phyloP scores from a whole-genome alignment of 2,797 vertebrate species.

The Lagocephalus sceleratus region DNA sequence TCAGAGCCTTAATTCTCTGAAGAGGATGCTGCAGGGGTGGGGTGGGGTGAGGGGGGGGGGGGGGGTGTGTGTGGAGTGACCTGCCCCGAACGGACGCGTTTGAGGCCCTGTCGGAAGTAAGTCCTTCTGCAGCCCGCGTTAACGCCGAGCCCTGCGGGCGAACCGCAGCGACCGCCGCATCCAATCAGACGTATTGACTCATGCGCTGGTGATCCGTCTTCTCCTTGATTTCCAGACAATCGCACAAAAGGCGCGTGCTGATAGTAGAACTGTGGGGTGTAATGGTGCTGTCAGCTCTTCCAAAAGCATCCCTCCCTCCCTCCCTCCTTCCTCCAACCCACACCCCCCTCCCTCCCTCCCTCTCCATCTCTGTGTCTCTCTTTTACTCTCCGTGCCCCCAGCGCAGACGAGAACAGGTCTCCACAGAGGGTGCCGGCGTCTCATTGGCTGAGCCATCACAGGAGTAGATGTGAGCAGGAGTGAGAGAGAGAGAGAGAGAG shows the following conservation, averaged over 20 bases:
- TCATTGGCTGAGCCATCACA: constrained; percentile 70
- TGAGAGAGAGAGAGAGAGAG: constrained; percentile 24
- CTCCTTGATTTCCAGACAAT: constrained; percentile 51
- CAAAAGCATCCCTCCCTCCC: constrained; percentile 44
- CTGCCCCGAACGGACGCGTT: constrained; percentile 24
- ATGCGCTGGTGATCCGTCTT: constrained; percentile 63
- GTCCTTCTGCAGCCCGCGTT: background rate
- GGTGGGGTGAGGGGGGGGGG: background rate
- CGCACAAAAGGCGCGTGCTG: constrained; percentile 69
- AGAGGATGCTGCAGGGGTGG: constrained; percentile 32
- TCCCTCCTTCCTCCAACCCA: constrained; percentile 3
- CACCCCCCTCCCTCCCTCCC: constrained; percentile 7
- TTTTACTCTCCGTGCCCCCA: constrained; percentile 30
- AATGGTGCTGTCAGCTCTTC: constrained; percentile 68
- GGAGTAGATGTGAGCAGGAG: constrained; percentile 56
- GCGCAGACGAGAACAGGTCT: constrained; percentile 63
- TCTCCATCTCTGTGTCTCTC: constrained; percentile 11
- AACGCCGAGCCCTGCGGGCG: background rate
- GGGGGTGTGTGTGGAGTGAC: constrained; percentile 23
- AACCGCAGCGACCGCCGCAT: constrained; percentile 4
- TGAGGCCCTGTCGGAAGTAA: too few relatives aligned
- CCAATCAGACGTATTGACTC: constrained; percentile 54
- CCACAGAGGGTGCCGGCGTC: constrained; percentile 62
- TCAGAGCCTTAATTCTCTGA: constrained; percentile 62
- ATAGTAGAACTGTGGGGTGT: constrained; percentile 61